Conservation (phyloP, 2,888 invertebrate genomes). For the Polydrusus cervinus region DNA sequence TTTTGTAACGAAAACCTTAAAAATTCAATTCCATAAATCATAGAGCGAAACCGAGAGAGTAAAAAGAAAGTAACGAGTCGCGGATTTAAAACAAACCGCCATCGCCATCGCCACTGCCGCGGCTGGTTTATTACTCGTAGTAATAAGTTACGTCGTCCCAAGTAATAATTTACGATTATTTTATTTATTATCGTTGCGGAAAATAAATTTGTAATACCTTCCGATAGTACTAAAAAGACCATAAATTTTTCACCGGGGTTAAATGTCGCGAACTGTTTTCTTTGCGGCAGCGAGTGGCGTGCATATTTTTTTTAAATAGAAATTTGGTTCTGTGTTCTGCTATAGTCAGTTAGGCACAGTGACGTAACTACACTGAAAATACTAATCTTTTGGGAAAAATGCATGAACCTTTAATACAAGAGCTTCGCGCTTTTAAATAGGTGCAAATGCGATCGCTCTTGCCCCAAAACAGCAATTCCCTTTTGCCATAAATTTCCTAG, state of each 20-base stretch:
- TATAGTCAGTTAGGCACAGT: too few relatives aligned
- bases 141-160: conserved; percentile 33
- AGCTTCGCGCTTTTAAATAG: too few relatives aligned
- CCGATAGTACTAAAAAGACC: conserved; percentile 46
- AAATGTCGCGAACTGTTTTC: conserved; percentile 44
- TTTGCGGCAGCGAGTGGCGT: conserved; percentile 8
- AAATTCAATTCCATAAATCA: conserved; percentile 23
- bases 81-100: conserved; percentile 27
- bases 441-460: too few relatives aligned
- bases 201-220: conserved; percentile 46
- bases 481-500: too few relatives aligned
- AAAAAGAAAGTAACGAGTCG: conserved; percentile 24
- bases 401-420: too few relatives aligned
- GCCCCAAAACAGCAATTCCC: too few relatives aligned
- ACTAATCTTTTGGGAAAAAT: too few relatives aligned
- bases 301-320: background rate
- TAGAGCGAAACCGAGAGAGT: background rate
- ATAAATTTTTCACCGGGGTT: conserved; percentile 47
- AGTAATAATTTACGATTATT: conserved; percentile 45
- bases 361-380: too few relatives aligned
- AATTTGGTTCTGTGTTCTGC: background rate
- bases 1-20: conserved; percentile 1
- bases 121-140: conserved; percentile 18
- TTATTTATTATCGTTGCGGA: conserved; percentile 44
- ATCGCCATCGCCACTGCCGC: background rate